Evolutionary conservation across 2,113 vertebrate species (phyloP).

Genomic region (Sporophila hypoxantha): DNA sequence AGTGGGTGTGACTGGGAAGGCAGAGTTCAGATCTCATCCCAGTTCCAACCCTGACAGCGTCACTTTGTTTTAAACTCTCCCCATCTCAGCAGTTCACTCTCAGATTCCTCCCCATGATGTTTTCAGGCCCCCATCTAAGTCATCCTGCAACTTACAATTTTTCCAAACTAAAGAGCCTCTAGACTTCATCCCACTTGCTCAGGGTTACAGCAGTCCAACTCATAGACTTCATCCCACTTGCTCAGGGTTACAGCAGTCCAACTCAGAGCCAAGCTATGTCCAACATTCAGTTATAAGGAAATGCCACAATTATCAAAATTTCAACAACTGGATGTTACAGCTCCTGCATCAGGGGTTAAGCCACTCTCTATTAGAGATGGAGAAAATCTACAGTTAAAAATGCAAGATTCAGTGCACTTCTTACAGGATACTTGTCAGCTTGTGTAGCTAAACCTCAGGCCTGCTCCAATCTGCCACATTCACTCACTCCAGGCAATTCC

Average conservation of each 20-base stretch:
- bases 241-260: background rate
- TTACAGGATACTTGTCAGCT: background rate
- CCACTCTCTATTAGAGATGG: background rate
- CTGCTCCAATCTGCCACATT: background rate
- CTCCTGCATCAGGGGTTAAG: background rate
- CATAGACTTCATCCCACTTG: background rate
- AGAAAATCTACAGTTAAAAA: background rate
- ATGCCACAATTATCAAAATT: background rate
- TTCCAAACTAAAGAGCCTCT: background rate
- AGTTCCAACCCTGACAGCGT: background rate
- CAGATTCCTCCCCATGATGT: background rate
- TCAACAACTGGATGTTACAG: background rate
- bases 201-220: background rate
- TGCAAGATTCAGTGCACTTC: background rate
- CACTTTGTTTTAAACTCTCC: background rate
- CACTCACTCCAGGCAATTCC: background rate
- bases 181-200: background rate
- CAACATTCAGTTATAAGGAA: background rate
- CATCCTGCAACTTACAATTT: background rate
- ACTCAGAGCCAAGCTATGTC: fast-evolving
- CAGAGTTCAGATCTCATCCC: background rate
- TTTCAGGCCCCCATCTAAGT: background rate
- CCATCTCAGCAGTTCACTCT: background rate
- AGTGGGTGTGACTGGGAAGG: background rate
- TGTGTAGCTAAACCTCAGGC: background rate